Conservation (phyloP, 2,113 vertebrate species). For the Coryphaenoides rupestris region DNA sequence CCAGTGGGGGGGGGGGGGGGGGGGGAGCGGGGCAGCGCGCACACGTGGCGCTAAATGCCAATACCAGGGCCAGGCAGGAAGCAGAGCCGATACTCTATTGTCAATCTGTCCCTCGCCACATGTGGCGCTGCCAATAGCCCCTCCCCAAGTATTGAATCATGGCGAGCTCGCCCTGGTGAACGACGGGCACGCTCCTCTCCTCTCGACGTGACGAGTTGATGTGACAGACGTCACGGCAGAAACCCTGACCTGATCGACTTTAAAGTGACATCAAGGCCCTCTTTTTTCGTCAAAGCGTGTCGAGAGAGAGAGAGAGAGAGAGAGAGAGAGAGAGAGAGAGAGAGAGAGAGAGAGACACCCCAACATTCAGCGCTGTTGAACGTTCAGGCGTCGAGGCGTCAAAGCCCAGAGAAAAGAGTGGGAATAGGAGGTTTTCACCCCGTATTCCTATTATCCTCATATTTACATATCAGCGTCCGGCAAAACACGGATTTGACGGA, state of each 20-base stretch:
- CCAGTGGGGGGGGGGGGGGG: constrained; percentile 55
- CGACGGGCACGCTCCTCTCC: no score
- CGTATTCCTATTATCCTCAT: constrained; percentile 52
- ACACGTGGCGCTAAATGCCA: constrained; percentile 65
- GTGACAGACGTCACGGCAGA: no score
- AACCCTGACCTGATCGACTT: no score
- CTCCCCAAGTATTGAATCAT: constrained; percentile 25
- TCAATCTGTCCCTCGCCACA: constrained; percentile 30
- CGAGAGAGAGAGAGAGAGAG: no score
- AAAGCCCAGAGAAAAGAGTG: constrained; percentile 26
- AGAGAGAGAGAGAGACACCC: no score
- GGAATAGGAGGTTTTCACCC: constrained; percentile 49
- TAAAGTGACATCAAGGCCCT: no score
- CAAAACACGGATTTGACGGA: constrained; percentile 70
- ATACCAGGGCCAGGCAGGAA: constrained; percentile 41
- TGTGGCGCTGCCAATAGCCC: constrained; percentile 18
- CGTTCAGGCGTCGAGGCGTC: no score
- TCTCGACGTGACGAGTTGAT: no score
- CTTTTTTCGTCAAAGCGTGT: no score
- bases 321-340: no score
- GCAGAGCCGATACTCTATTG: constrained; percentile 48
- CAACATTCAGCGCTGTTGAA: no score
- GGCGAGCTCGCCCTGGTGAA: no score
- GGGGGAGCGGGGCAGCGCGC: constrained; percentile 2
- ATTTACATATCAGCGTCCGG: constrained; percentile 71